Conservation (phyloP, 2,888 invertebrate genomes). For the Polydesmus complanatus region DNA sequence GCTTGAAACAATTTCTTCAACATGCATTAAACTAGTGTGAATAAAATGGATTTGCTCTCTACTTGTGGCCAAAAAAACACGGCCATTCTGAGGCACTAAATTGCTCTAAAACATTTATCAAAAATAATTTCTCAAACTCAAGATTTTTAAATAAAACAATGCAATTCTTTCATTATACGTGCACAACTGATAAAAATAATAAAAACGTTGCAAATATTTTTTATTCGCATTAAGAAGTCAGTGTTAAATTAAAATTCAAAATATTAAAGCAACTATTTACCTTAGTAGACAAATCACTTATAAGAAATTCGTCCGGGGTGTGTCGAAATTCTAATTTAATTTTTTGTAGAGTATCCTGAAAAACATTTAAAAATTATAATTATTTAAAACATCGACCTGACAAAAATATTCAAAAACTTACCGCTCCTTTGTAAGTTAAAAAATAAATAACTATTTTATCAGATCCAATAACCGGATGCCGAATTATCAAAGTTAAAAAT, state of each 20-base stretch:
- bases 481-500: slow-evolving; percentile 30
- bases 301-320: slow-evolving; percentile 34
- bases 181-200: background rate
- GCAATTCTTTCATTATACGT: background rate
- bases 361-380: slow-evolving; percentile 12
- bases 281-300: slow-evolving; percentile 30
- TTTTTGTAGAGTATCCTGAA: slow-evolving; percentile 33
- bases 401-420: slow-evolving; percentile 24
- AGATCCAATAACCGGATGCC: slow-evolving; percentile 33
- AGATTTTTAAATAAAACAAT: too few species aligned
- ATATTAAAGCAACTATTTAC: slow-evolving; percentile 17
- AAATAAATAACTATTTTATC: slow-evolving; percentile 33
- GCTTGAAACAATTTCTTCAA: slow-evolving; percentile 31
- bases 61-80: slow-evolving; percentile 30
- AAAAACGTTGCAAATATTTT: background rate
- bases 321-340: slow-evolving; percentile 32
- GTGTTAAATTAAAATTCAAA: background rate
- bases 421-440: slow-evolving; percentile 32
- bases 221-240: slow-evolving; percentile 6
- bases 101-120: slow-evolving; percentile 25
- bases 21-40: slow-evolving; percentile 25
- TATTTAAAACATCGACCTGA: background rate
- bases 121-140: too few species aligned
- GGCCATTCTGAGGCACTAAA: slow-evolving; percentile 33
- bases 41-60: slow-evolving; percentile 30